Percentiles rank a stretch among this genome's conserved stretches.
These are phyloP conservation scores for Umimayanthus kanabou DNA, from an alignment of 92 coral and sea anemone species.

Conservation along the genomic window DNA sequence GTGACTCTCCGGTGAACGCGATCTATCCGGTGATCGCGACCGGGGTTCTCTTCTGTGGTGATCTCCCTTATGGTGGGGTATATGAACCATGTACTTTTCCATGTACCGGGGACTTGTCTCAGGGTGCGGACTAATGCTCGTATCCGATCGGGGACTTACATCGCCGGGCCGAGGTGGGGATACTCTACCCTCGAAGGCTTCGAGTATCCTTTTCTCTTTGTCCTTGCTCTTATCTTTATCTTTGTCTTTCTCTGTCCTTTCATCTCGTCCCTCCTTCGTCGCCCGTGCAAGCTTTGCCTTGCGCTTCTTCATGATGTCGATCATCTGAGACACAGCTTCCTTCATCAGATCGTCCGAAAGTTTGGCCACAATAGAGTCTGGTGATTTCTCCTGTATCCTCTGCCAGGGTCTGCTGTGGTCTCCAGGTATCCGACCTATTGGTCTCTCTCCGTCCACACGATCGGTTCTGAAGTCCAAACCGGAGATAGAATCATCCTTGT, in stretches of 20 bases:
- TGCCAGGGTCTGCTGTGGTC: conserved; percentile 40
- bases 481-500: conserved; percentile 47
- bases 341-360: conserved; percentile 79
- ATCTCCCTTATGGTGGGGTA: conserved; percentile 36
- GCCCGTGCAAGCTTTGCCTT: conserved; percentile 50
- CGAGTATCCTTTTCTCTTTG: conserved; percentile 2
- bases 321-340: conserved; percentile 94
- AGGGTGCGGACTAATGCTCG: conserved; percentile 41
- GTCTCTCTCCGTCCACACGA: not conserved
- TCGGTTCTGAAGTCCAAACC: conserved; percentile 54
- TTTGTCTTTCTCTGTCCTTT: conserved; percentile 21
- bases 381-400: conserved; percentile 1
- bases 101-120: conserved; percentile 44
- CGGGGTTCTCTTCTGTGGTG: conserved; percentile 59
- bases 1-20: conserved; percentile 61
- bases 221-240: conserved; percentile 34
- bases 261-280: conserved; percentile 27
- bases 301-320: conserved; percentile 70
- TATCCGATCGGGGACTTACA: conserved; percentile 39
- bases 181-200: conserved; percentile 21
- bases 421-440: conserved; percentile 21
- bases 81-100: conserved; percentile 43
- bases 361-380: conserved; percentile 49
- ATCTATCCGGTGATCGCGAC: conserved; percentile 72
- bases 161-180: conserved; percentile 42